Evolutionary conservation across 2,113 vertebrate species (phyloP).

Genomic region (Heterotis niloticus): DNA sequence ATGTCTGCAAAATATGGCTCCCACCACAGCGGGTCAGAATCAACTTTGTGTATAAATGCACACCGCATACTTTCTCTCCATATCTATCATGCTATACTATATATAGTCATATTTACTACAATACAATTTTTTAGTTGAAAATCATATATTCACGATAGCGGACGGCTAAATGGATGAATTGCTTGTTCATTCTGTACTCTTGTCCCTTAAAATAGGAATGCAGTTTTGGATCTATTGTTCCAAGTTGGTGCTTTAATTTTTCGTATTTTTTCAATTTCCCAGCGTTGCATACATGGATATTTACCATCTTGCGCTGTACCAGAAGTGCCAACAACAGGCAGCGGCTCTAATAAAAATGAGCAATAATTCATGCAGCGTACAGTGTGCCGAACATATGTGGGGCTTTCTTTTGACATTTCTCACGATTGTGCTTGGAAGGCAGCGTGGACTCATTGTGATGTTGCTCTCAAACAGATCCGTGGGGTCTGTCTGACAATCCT

Average conservation of each 20-base stretch:
- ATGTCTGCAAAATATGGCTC: background rate
- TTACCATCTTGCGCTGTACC: too few relatives aligned
- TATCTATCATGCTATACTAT: too few relatives aligned
- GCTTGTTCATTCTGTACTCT: too few relatives aligned
- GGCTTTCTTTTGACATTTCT: constrained; percentile 10
- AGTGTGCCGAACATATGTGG: background rate
- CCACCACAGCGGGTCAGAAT: background rate
- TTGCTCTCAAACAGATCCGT: constrained; percentile 34
- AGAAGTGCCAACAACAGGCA: too few relatives aligned
- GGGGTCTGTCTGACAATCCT: constrained; percentile 29
- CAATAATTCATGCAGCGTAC: background rate
- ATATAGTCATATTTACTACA: too few relatives aligned
- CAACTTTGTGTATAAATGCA: background rate
- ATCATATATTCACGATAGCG: background rate
- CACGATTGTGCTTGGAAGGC: constrained; percentile 2
- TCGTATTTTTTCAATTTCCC: too few relatives aligned
- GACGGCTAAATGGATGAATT: too few relatives aligned
- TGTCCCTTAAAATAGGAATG: too few relatives aligned
- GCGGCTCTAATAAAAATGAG: background rate
- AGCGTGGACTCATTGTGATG: background rate
- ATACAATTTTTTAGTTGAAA: background rate
- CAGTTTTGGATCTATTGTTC: too few relatives aligned
- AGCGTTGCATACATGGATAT: too few relatives aligned
- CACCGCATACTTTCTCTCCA: too few relatives aligned
- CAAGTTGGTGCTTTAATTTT: too few relatives aligned